A percentile compares a stretch with the other conserved stretches of the same genome.
Conservation (phyloP, 2,888 invertebrate genomes). For the Orthosia gracilis region DNA sequence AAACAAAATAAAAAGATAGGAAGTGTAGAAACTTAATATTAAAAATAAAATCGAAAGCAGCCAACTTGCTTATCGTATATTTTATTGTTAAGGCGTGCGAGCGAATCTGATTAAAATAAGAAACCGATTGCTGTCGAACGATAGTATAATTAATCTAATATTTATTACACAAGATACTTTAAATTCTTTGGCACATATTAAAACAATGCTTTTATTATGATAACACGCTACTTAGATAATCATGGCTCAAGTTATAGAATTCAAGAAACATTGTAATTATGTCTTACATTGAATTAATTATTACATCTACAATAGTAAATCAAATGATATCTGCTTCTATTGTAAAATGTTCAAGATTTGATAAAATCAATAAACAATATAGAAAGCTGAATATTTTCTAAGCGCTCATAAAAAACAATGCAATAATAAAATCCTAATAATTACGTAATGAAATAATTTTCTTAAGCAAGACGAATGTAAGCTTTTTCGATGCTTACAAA, state of each 20-base stretch:
- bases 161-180: conserved; percentile 3
- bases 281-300: no score
- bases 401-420: no score
- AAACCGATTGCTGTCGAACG: background rate
- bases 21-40: no score
- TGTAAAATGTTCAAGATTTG: background rate
- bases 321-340: conserved; percentile 13
- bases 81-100: background rate
- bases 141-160: background rate
- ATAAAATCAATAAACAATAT: background rate
- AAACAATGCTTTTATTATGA: conserved; percentile 32
- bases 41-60: no score
- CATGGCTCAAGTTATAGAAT: conserved; percentile 18
- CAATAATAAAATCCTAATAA: no score
- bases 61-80: background rate
- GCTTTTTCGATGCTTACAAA: no score
- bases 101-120: no score
- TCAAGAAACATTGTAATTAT: no score
- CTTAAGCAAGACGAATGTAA: no score
- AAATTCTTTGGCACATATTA: conserved; percentile 21
- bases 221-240: conserved; percentile 2
- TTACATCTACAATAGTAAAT: background rate
- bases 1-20: no score
- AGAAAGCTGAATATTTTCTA: background rate
- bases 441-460: no score